phyloP scores from a whole-genome alignment of 1,140 invertebrate genomes.

The Cecropterus lyciades region DNA sequence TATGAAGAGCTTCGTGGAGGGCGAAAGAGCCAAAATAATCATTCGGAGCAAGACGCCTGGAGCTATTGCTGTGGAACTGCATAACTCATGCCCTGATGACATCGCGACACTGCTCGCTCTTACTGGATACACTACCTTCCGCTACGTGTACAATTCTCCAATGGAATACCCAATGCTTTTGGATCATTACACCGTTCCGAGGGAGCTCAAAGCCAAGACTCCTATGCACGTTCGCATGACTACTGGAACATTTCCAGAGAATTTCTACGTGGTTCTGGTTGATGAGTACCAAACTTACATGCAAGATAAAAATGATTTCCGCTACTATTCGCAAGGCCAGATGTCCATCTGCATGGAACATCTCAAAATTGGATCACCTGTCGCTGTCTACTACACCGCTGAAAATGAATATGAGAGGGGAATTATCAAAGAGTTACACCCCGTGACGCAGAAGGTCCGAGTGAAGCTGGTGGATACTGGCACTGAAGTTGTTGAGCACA shows the following conservation, averaged over 20 bases:
- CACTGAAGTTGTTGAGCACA: background rate
- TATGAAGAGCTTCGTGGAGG: conserved; percentile 42
- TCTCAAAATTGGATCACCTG: background rate
- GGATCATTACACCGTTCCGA: background rate
- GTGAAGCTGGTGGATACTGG: conserved; percentile 1
- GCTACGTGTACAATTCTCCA: background rate
- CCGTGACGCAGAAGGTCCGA: background rate
- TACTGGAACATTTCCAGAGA: background rate
- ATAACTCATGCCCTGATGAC: conserved; percentile 36
- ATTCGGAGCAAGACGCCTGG: conserved; percentile 21
- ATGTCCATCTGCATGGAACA: background rate
- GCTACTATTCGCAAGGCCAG: background rate
- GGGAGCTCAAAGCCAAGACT: background rate
- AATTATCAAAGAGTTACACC: background rate
- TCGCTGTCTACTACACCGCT: background rate
- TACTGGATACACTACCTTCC: conserved; percentile 26
- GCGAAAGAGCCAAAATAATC: conserved; percentile 38
- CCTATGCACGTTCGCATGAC: background rate
- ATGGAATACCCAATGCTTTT: background rate
- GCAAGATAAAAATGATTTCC: background rate
- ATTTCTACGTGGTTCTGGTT: background rate
- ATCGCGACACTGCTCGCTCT: conserved; percentile 40
- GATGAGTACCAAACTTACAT: background rate
- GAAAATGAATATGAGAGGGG: conserved; percentile 4
- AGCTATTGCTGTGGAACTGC: conserved; percentile 34